Conservation (phyloP, 2,113 vertebrate species). For the Ciconia maguari region DNA sequence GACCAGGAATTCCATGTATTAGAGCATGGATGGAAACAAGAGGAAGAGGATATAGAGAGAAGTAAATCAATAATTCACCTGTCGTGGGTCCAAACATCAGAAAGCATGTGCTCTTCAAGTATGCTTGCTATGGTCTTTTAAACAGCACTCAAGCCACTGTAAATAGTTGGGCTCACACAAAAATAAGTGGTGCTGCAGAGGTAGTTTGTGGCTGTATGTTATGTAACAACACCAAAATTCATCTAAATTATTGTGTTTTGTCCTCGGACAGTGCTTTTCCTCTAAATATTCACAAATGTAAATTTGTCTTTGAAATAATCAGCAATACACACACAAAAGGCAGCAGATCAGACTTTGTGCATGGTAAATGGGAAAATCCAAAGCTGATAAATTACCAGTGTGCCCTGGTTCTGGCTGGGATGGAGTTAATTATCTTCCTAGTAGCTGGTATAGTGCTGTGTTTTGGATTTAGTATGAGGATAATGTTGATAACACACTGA, state of each 20-base stretch:
- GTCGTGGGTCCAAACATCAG: neutral
- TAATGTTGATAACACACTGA: no score
- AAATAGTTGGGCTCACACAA: constrained; percentile 52
- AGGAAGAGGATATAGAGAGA: neutral
- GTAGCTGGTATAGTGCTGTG: no score
- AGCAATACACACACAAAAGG: neutral
- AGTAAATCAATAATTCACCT: neutral
- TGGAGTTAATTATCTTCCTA: no score
- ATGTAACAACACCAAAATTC: neutral
- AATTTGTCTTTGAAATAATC: neutral
- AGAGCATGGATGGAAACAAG: neutral
- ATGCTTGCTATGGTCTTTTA: constrained; percentile 49
- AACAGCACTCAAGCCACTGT: constrained; percentile 45
- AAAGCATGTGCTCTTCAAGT: neutral
- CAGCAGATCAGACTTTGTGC: neutral
- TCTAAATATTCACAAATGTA: neutral
- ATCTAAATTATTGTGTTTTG: neutral
- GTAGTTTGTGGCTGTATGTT: neutral
- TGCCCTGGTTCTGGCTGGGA: no score
- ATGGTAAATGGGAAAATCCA: neutral
- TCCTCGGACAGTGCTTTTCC: neutral
- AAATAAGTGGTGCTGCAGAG: neutral
- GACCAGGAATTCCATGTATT: neutral
- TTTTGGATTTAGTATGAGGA: no score
- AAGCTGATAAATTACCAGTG: neutral